Base-by-base conservation (phyloP, 2,797 vertebrate species). In the Mus caroli region DNA sequence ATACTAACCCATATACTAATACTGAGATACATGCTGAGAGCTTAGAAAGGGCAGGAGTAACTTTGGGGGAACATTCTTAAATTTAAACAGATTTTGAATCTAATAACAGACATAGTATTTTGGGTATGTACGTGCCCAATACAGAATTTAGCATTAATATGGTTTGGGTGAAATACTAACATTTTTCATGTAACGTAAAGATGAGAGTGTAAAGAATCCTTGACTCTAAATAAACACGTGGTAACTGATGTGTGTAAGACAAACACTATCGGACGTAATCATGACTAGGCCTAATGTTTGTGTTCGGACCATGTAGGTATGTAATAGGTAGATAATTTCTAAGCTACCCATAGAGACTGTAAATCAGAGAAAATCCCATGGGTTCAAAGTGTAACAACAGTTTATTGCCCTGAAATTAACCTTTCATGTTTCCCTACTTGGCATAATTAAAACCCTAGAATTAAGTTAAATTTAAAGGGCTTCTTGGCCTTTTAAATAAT, bases 51-150 rank as follows among this genome's bases (percentile, higher is more conserved):
- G n/a, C 31, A 80, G 24, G 43, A 93, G 62, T 92, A 60, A 58
- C 46, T 91, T 77, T 90, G 79, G 88, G 8, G 54, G 94, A 86
- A 46, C 77, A 92, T 76, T 95, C 88, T 95, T 93, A 94, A 93
- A 87, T 75, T 88, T 56, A 58, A 86, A 83, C 28, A 87, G n/a
- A 95, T 90, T 93, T 80, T 71, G 50, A 46, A 26, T 90, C 28
- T 90, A 80, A 28, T 91, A 75, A 67, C 24, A 92, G 28, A 15
- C 40, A 67, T n/a, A 8, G 67, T 71, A 8, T 88, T 91, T 95
- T 92, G 87, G n/a, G 1, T 73, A 34, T 85, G 67, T 92, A 34
- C 31, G 34, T 31, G 43, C 28, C 56, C 40, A 94, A 3, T 52
- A 26, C 58, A 80, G 80, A 94, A 78, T 93, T 88, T 90, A 94